Evolutionary conservation across 2,797 vertebrate species (phyloP).

Genomic region (Thripadectes ignobilis): DNA sequence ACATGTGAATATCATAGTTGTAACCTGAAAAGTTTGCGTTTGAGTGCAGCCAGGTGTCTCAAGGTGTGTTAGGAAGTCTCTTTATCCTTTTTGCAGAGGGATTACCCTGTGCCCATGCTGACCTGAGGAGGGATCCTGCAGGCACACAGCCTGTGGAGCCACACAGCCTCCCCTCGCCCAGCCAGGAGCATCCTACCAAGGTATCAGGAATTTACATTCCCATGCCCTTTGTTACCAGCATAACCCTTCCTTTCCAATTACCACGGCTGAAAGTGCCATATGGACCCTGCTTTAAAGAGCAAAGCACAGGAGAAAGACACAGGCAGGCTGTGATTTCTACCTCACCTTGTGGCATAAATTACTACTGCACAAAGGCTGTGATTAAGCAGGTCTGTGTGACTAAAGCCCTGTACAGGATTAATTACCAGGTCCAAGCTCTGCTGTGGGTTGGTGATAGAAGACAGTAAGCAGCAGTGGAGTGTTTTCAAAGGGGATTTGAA

Average conservation of each 20-base stretch:
- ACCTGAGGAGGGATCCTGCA: not conserved
- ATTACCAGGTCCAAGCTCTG: not conserved
- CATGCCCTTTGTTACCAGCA: not conserved
- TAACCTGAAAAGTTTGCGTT: not conserved
- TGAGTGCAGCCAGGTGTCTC: not conserved
- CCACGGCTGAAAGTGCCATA: accelerated
- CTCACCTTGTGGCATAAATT: not conserved
- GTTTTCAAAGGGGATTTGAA: not conserved
- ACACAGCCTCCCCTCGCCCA: accelerated
- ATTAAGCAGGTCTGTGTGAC: not conserved
- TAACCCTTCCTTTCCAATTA: not conserved
- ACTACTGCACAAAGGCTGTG: not conserved
- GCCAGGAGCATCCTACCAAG: not conserved
- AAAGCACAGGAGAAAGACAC: not conserved
- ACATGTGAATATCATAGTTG: accelerated
- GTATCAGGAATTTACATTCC: not conserved
- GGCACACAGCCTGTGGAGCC: not conserved
- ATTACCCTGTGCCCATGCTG: not conserved
- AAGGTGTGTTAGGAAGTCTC: not conserved
- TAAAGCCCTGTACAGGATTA: not conserved
- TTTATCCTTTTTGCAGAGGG: not conserved
- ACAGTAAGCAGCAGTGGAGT: not conserved
- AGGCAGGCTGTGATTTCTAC: not conserved
- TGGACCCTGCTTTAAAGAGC: not conserved
- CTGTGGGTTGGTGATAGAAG: not conserved